Conservation (phyloP, 2,797 vertebrate species). For the Enteromius fasciolatus region DNA sequence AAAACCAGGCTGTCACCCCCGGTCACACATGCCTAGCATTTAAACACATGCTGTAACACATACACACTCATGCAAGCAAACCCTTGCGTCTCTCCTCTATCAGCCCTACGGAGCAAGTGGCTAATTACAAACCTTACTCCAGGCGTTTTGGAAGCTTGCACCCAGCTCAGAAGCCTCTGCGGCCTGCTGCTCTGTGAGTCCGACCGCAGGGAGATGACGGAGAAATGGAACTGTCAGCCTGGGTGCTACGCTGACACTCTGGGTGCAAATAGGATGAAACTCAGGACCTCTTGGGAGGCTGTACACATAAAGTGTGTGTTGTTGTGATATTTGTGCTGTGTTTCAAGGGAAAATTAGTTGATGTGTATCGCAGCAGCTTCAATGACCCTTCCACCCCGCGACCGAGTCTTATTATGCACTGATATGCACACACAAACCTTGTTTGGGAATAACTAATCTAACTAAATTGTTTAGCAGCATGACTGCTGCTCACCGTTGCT, state of each 20-base stretch:
- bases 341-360: slow-evolving; percentile 73
- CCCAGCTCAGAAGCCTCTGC: slow-evolving; percentile 54
- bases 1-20: slow-evolving; percentile 56
- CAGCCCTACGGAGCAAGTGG: slow-evolving; percentile 68
- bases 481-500: background rate
- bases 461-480: background rate
- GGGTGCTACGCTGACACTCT: slow-evolving; percentile 69
- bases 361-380: slow-evolving; percentile 58
- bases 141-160: slow-evolving; percentile 67
- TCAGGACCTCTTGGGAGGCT: slow-evolving; percentile 65
- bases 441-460: background rate
- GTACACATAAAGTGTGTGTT: slow-evolving; percentile 38
- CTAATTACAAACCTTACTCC: slow-evolving; percentile 79
- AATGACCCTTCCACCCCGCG: background rate
- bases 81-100: slow-evolving; percentile 42
- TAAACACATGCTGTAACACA: slow-evolving; percentile 45
- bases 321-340: slow-evolving; percentile 63
- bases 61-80: slow-evolving; percentile 42
- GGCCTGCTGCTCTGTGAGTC: slow-evolving; percentile 65
- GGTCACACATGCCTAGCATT: slow-evolving; percentile 53
- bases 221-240: slow-evolving; percentile 79
- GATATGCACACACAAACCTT: background rate
- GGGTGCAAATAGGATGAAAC: slow-evolving; percentile 81
- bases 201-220: slow-evolving; percentile 70
- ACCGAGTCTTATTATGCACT: background rate